phyloP scores from a whole-genome alignment of 1,140 invertebrate species.

The Helicoverpa zea region DNA sequence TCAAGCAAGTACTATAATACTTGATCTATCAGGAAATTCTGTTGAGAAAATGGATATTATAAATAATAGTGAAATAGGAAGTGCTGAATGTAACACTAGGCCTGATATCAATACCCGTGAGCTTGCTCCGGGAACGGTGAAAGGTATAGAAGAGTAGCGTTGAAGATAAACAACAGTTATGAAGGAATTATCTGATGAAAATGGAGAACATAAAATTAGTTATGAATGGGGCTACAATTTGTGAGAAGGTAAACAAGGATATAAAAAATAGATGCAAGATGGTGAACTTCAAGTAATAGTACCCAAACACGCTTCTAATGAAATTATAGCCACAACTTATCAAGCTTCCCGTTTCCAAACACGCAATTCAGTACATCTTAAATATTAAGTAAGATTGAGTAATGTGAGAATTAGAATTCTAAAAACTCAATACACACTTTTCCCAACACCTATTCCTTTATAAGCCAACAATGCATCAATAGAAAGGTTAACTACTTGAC shows the following conservation, averaged over 20 bases:
- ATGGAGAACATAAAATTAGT: no score
- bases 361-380: no score
- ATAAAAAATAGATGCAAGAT: no score
- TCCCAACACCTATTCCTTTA: not conserved
- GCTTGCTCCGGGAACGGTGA: conserved; percentile 52
- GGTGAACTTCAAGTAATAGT: no score
- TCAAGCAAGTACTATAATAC: not conserved
- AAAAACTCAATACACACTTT: no score
- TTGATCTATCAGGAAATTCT: not conserved
- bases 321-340: not conserved
- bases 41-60: conserved; percentile 14
- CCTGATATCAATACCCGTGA: conserved; percentile 75
- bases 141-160: conserved; percentile 40
- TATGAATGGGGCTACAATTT: no score
- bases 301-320: not conserved
- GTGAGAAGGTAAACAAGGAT: no score
- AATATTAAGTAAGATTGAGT: no score
- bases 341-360: not conserved
- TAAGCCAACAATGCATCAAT: not conserved
- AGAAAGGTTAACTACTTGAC: not conserved
- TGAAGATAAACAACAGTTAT: not conserved
- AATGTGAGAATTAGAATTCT: no score
- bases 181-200: not conserved
- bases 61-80: conserved; percentile 74
- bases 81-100: conserved; percentile 74